These are phyloP conservation scores for Collichthys lucidus DNA, from an alignment of 2,113 vertebrate species.

Conservation along the genomic window DNA sequence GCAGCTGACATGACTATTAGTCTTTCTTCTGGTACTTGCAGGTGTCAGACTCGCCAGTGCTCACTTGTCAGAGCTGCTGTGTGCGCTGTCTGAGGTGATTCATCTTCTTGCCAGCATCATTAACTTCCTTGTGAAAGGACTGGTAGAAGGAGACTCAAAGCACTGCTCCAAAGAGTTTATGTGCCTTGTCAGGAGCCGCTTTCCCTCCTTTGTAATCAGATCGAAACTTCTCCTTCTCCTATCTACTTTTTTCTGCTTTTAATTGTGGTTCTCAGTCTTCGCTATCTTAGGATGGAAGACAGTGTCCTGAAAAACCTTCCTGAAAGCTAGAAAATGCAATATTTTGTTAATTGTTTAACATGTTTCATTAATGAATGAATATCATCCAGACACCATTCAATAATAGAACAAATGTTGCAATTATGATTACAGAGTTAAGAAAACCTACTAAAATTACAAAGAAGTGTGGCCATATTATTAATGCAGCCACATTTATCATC, in stretches of 20 bases:
- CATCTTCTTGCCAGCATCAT: conserved; percentile 95
- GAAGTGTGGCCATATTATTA: conserved; percentile 50
- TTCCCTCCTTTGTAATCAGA: conserved; percentile 88
- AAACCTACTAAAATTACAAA: conserved; percentile 25
- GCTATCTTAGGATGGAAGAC: conserved; percentile 8
- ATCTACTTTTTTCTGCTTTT: conserved; percentile 44
- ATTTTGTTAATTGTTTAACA: conserved; percentile 30
- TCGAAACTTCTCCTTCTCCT: conserved; percentile 70
- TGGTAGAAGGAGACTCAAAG: conserved; percentile 90
- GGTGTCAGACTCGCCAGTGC: conserved; percentile 88
- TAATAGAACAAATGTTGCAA: conserved; percentile 50
- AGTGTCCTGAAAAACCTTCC: not conserved
- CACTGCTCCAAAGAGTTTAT: conserved; percentile 88
- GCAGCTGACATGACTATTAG: conserved; percentile 82
- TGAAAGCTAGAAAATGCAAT: conserved; percentile 11
- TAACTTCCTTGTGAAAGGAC: conserved; percentile 92
- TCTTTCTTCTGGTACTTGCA: conserved; percentile 87
- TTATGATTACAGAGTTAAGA: conserved; percentile 51
- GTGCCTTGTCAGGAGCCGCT: conserved; percentile 85
- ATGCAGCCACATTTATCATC: conserved; percentile 63
- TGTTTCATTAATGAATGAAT: conserved; percentile 38
- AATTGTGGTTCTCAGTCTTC: conserved; percentile 40
- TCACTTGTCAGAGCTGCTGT: conserved; percentile 90
- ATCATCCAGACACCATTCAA: conserved; percentile 45
- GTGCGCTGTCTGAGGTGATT: conserved; percentile 95